Percentiles rank a stretch among this genome's conserved stretches.
Evolutionary conservation across 2,113 vertebrate species (phyloP).

Genomic region (Zosterops hypoxanthus): DNA sequence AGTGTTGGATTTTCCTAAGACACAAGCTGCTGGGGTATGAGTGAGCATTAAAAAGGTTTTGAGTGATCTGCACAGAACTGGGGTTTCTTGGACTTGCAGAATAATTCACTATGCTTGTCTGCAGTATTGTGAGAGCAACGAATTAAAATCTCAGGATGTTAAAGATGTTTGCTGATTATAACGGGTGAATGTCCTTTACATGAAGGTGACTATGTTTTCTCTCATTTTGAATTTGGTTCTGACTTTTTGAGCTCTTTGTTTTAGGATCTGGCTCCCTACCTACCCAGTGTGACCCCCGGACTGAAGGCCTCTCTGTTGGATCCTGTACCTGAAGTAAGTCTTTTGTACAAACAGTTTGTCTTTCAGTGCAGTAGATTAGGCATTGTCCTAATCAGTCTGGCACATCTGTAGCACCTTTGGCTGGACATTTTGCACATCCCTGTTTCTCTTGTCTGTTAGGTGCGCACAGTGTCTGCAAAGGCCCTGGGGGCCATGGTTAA

Average conservation of each 20-base stretch:
- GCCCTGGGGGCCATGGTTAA: conserved; percentile 99
- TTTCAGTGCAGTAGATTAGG: not conserved
- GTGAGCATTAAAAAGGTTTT: not conserved
- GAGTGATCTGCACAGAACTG: not conserved
- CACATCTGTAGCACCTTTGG: not conserved
- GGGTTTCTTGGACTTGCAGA: not conserved
- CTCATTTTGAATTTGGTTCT: not conserved
- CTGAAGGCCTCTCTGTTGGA: conserved; percentile 94
- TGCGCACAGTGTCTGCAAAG: conserved; percentile 96
- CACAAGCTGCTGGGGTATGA: not conserved
- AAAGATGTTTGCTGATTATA: not conserved
- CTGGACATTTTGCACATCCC: not conserved
- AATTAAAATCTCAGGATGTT: not conserved
- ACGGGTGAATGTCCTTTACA: not conserved
- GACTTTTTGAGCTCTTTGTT: not conserved
- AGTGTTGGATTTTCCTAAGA: not conserved
- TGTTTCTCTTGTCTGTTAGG: conserved; percentile 70
- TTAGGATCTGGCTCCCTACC: conserved; percentile 95
- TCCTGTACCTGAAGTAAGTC: conserved; percentile 93
- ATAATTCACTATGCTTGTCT: not conserved
- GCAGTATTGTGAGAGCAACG: not conserved
- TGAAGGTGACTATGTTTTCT: not conserved
- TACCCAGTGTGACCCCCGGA: conserved; percentile 95
- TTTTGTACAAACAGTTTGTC: not conserved
- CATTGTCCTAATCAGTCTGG: not conserved